Base-by-base conservation (phyloP, 2,888 invertebrate genomes). In the Drosophila pseudotalamancana region DNA sequence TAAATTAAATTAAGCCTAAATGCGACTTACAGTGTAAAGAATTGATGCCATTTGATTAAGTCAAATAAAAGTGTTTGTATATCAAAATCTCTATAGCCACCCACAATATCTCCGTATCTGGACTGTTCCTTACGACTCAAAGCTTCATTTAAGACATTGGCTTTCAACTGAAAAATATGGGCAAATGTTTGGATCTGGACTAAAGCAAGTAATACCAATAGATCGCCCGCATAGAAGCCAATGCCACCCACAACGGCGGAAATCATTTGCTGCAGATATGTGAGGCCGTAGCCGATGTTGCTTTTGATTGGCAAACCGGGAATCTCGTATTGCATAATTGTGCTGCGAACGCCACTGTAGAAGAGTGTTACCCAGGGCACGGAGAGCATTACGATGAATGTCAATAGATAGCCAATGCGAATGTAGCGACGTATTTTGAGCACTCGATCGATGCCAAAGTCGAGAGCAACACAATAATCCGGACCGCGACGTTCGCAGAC, bases 31-130 rank as follows among this genome's bases (percentile, higher is more conserved):
- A 54, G 40, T 0, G 59, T 62, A 9, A 85, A 78, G 0, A 51
- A 6, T n/a, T 80, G 86, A 67, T 80, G 79, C 75, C 79, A 80
- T 3, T 66, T 74, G 11, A 69, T 68, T 4, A 74, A 14, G 8
- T 85, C 85, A 4, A 79, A n/a, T 0, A 79, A 45, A 4, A 59
- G n/a, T 3, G 5, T 5, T 1, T 68, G 34, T 0, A 59, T 25
- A 3, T 32, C 18, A 1, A 40, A 14, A 1, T 43, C 57, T 11
- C 32, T n/a, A 4, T 6, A 19, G 6, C 1, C 40, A 1, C 71
- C 71, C 0, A 77, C 57, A 2, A 2, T 0, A 0, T 19, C 5
- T 0, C n/a, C 1, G 9, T 4, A 16, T 35, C 63, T 50, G 0
- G 29, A 23, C 4, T 42, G 35, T 0, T 37, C 48, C 9, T 81